Evolutionary conservation across 2,113 vertebrate species (phyloP).

Genomic region (Tauraco erythrolophus): DNA sequence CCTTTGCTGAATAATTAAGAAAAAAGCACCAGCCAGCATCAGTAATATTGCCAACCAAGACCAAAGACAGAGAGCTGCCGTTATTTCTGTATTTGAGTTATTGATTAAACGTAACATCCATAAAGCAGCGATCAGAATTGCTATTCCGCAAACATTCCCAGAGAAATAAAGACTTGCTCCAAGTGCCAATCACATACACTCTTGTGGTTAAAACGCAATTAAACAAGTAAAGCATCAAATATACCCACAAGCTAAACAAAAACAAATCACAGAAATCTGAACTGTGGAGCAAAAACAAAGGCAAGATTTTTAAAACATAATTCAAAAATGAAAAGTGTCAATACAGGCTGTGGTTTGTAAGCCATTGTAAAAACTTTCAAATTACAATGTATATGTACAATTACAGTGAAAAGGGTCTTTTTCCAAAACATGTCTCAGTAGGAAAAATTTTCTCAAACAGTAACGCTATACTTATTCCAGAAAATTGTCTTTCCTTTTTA

Average conservation of each 20-base stretch:
- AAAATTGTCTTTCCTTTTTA: not conserved
- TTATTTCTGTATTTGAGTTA: slow-evolving; percentile 55
- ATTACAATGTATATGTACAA: not conserved
- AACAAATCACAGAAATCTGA: slow-evolving; percentile 1
- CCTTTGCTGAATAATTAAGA: not conserved
- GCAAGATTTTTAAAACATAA: not conserved
- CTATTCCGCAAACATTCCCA: not conserved
- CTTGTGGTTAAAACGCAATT: slow-evolving; percentile 50
- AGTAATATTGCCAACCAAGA: not conserved
- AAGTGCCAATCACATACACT: slow-evolving; percentile 18
- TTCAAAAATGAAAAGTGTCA: not conserved
- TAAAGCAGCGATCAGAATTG: slow-evolving; percentile 22
- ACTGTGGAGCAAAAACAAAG: not conserved
- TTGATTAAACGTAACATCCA: slow-evolving; percentile 27
- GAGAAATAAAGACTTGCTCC: slow-evolving; percentile 28
- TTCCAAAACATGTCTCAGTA: not conserved
- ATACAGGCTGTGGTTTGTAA: not conserved
- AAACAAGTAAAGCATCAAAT: slow-evolving; percentile 3
- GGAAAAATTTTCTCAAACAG: not conserved
- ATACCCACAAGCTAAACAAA: slow-evolving; percentile 10
- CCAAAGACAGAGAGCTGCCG: not conserved
- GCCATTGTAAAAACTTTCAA: not conserved
- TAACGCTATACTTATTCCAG: not conserved
- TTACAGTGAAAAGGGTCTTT: not conserved
- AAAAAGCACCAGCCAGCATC: not conserved